Conservation (phyloP, 1,140 invertebrate genomes). For the Eriosoma lanigerum region DNA sequence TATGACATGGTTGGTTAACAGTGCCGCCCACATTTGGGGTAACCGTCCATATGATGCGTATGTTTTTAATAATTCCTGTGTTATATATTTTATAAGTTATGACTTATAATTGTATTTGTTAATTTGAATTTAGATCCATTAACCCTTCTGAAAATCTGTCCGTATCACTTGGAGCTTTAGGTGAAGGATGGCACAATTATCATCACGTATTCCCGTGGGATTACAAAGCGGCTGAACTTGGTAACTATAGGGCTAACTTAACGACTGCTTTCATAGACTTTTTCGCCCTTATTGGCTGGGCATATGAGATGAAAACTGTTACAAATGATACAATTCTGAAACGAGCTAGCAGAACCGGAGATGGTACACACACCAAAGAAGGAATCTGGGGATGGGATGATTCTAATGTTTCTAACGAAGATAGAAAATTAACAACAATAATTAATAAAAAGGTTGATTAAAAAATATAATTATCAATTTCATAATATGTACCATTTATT, state of each 20-base stretch:
- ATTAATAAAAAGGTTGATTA: constrained; percentile 52
- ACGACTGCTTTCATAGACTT: constrained; percentile 75
- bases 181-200: constrained; percentile 93
- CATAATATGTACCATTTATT: neutral
- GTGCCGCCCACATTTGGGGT: constrained; percentile 92
- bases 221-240: constrained; percentile 81
- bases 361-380: constrained; percentile 61
- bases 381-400: constrained; percentile 81
- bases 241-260: constrained; percentile 75
- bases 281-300: constrained; percentile 73
- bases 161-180: constrained; percentile 72
- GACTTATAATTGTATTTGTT: neutral
- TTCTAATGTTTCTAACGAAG: constrained; percentile 71
- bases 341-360: constrained; percentile 65
- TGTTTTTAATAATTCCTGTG: constrained; percentile 59
- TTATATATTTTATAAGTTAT: too few species aligned
- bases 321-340: constrained; percentile 62
- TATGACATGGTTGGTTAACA: constrained; percentile 95
- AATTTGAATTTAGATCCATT: constrained; percentile 64
- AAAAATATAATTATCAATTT: neutral
- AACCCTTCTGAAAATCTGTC: constrained; percentile 73
- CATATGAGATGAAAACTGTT: constrained; percentile 73
- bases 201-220: constrained; percentile 96
- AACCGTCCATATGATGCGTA: constrained; percentile 87
- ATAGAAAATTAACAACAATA: constrained; percentile 63